These are phyloP conservation scores for Acrocephalus kingi DNA, from an alignment of 2,113 vertebrate species.

Conservation along the genomic window DNA sequence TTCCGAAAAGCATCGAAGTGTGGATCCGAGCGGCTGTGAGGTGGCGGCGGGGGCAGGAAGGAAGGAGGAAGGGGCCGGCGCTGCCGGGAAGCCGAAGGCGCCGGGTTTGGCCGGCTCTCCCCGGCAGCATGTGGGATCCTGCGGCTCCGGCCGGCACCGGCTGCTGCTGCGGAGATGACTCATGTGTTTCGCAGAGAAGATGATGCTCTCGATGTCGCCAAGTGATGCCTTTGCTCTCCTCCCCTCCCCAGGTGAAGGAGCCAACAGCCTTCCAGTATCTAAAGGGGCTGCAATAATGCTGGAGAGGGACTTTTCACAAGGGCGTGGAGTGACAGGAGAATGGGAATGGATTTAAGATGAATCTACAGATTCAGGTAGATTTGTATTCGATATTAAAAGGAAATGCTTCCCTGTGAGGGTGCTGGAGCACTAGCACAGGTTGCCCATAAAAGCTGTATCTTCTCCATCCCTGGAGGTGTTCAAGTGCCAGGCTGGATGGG, in stretches of 20 bases:
- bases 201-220: background rate
- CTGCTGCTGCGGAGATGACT: background rate
- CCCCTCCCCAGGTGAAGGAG: background rate
- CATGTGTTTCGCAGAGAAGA: background rate
- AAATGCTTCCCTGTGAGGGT: background rate
- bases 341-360: background rate
- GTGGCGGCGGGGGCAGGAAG: background rate
- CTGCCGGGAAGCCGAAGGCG: background rate
- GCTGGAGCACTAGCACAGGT: too few species aligned
- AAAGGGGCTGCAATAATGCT: background rate
- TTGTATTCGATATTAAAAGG: background rate
- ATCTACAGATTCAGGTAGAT: background rate
- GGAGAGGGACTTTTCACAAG: background rate
- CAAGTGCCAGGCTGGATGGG: background rate
- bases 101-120: background rate
- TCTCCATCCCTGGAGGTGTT: background rate
- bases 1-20: background rate
- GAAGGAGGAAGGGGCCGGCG: background rate
- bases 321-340: background rate
- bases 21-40: background rate
- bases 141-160: background rate
- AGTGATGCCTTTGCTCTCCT: background rate
- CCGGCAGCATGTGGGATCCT: background rate
- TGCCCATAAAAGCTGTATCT: background rate
- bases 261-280: background rate